A percentile compares a stretch with the other conserved stretches of the same genome.
These are phyloP conservation scores for Orthosia cruda DNA, from an alignment of 2,888 invertebrate species.

Conservation along the genomic window DNA sequence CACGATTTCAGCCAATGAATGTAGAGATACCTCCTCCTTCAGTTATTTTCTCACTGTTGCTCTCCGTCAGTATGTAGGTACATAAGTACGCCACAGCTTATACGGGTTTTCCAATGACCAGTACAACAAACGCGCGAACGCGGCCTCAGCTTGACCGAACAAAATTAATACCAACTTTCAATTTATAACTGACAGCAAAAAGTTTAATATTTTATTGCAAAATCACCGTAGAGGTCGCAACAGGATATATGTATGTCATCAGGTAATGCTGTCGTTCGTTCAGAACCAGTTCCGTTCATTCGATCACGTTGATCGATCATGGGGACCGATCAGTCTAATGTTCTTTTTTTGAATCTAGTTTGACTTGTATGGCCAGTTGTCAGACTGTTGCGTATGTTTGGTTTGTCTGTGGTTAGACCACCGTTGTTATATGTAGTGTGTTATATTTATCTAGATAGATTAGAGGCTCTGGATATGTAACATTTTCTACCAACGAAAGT, in stretches of 20 bases:
- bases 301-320: constrained; percentile 39
- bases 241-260: constrained; percentile 53
- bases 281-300: constrained; percentile 33
- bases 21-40: no score
- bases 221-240: constrained; percentile 34
- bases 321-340: background rate
- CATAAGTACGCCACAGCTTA: background rate
- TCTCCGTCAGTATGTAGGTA: no score
- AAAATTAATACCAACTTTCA: constrained; percentile 12
- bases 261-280: constrained; percentile 27
- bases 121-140: background rate
- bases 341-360: constrained; percentile 28
- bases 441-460: no score
- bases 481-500: no score
- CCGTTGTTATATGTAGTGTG: background rate
- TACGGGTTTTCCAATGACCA: background rate
- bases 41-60: no score
- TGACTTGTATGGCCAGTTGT: constrained; percentile 10
- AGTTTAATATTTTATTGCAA: constrained; percentile 30
- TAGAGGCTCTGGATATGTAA: no score
- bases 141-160: background rate
- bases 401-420: background rate
- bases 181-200: constrained; percentile 21
- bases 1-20: background rate
- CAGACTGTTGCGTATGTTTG: constrained; percentile 1